Evolutionary conservation across 2,888 invertebrate species (phyloP), one percentile per base, ranked within the genome.

Genomic region (Bellardia bayeri): DNA sequence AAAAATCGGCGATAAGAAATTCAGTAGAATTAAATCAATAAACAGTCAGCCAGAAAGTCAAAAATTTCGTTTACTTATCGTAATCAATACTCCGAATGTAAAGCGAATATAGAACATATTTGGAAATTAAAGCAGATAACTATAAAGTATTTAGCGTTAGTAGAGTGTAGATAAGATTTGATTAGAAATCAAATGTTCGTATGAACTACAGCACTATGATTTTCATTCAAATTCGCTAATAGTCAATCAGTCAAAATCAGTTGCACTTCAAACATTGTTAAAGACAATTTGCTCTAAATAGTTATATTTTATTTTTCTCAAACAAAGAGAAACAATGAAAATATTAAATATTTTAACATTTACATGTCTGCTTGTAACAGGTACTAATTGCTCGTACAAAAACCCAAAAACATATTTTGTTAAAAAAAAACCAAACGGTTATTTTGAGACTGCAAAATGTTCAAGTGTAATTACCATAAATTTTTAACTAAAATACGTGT

Each of bases 91-190:
- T 51, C 16, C 2, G n/a, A 40, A 49, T 75, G 51, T 49, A 33
- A 33, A 4, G 40, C 37, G 54, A 23, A 23, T 23, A 23, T 37
- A 45, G 8, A 58, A 7, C 23, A 37, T 45, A 79, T 6, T 37
- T 58, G 3, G 2, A 40, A 72, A 51, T 33, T 49, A 58, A 64
- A 66, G 23, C 23, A 42, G 78, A 74, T 78, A 74, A 64, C 54
- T 68, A 56, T 45, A 14, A 76, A 23, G 51, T 56, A 37, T 71
- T 71, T 54, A 14, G 16, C 33, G 9, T 14, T 58, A 37, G 42
- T 37, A 6, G 3, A 33, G 4, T 42, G 4, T 42, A 58, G 83
- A 87, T 87, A 74, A 87, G 78, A 87, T 80, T 87, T 63, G 83
- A 81, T 81, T 87, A 63, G 80, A 61, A 76, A 83, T 76, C 66